phyloP scores from a whole-genome alignment of 2,888 invertebrate species.

The Callosobruchus maculatus region DNA sequence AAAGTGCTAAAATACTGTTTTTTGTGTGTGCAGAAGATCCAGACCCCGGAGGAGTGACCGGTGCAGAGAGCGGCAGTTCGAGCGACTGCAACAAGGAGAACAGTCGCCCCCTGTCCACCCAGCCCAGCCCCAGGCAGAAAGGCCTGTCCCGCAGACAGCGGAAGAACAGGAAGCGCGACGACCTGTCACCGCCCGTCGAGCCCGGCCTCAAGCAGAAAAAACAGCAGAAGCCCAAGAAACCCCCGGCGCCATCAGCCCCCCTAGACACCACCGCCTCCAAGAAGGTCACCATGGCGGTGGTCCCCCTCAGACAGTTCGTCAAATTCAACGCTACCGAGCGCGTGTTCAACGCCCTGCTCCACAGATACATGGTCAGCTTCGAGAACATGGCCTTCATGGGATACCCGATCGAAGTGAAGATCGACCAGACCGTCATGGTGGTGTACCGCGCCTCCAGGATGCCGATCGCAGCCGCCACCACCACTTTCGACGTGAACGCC shows the following conservation, averaged over 20 bases:
- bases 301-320: constrained; percentile 48
- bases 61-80: constrained; percentile 35
- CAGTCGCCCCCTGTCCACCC: constrained; percentile 49
- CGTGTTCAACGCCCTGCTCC: constrained; percentile 57
- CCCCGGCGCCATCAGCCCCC: neutral
- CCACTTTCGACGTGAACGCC: constrained; percentile 62
- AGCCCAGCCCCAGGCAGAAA: constrained; percentile 48
- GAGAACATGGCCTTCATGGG: constrained; percentile 65
- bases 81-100: constrained; percentile 36
- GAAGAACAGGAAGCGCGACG: constrained; percentile 47
- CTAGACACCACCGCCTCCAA: constrained; percentile 2
- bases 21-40: constrained; percentile 46
- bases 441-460: constrained; percentile 7
- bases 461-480: constrained; percentile 5
- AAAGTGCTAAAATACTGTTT: constrained; percentile 26
- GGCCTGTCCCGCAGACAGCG: constrained; percentile 55
- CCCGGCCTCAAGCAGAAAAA: constrained; percentile 23
- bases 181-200: constrained; percentile 34
- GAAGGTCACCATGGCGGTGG: constrained; percentile 12
- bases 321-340: constrained; percentile 52
- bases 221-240: constrained; percentile 15
- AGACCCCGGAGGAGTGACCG: constrained; percentile 44
- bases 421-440: constrained; percentile 24
- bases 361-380: constrained; percentile 59
- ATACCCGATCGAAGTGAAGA: constrained; percentile 63